Percentiles rank a stretch among this genome's conserved stretches.
These are phyloP conservation scores for Corvus hawaiiensis DNA, from an alignment of 2,113 vertebrate genomes.

Conservation along the genomic window DNA sequence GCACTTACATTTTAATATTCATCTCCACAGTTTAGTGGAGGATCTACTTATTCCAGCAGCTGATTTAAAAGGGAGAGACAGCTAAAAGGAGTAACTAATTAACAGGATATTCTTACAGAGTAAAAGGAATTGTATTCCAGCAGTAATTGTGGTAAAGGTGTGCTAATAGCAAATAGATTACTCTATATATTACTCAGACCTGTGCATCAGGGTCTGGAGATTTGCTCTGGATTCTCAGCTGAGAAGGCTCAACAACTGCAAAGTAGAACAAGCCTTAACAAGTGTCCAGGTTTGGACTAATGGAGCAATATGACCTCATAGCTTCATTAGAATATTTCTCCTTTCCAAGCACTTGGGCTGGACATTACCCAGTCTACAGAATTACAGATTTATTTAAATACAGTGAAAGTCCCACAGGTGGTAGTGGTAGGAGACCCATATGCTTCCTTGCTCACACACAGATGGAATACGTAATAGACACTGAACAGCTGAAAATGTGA, in stretches of 20 bases:
- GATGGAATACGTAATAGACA: not conserved
- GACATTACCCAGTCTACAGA: fast-evolving
- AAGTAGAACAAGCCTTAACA: not conserved
- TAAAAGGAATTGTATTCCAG: not conserved
- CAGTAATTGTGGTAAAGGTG: not conserved
- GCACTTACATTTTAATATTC: not conserved
- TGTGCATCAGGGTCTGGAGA: not conserved
- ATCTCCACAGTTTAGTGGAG: not conserved
- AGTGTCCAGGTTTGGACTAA: not conserved
- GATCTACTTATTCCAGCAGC: not conserved
- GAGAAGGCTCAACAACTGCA: not conserved
- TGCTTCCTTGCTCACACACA: not conserved
- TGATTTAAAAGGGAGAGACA: not conserved
- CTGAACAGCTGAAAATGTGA: not conserved
- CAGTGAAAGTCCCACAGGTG: not conserved
- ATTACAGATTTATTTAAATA: not conserved
- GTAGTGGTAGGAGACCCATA: not conserved
- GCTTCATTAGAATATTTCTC: not conserved
- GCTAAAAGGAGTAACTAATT: not conserved
- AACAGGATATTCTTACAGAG: not conserved
- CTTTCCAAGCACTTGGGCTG: not conserved
- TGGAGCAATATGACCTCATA: fast-evolving
- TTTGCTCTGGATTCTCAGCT: not conserved
- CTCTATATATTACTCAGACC: not conserved
- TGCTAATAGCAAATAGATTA: not conserved